A percentile compares a stretch with the other conserved stretches of the same genome.
These are phyloP conservation scores for Muscicapa comitata DNA, from an alignment of 2,797 vertebrate genomes.

Conservation along the genomic window DNA sequence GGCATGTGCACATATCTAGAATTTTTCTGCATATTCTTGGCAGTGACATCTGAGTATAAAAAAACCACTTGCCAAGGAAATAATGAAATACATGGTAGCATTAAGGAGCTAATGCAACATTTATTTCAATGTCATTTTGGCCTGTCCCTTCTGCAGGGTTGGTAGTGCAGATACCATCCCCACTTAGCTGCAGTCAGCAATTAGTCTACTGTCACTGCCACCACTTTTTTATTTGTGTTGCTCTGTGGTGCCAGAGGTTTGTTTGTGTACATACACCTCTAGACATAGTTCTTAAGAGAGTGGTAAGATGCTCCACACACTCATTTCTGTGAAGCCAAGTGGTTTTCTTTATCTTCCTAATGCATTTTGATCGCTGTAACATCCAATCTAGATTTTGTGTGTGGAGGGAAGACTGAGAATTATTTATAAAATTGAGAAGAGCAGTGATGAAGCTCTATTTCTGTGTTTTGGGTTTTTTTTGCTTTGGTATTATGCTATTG, in stretches of 20 bases:
- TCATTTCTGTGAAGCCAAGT: neutral
- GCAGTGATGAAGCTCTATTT: neutral
- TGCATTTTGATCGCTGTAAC: neutral
- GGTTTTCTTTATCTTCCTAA: neutral
- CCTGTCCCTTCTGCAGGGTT: neutral
- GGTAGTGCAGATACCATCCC: neutral
- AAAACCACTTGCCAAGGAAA: neutral
- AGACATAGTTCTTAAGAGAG: neutral
- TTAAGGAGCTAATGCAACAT: neutral
- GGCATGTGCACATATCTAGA: neutral
- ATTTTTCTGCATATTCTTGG: neutral
- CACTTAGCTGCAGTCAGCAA: neutral
- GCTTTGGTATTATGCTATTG: constrained; percentile 31
- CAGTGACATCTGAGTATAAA: neutral
- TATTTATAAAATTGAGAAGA: neutral
- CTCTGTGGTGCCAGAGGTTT: neutral
- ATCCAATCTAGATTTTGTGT: neutral
- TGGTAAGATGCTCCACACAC: neutral
- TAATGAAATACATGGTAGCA: neutral
- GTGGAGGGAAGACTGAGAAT: neutral
- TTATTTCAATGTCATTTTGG: neutral
- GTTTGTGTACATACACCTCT: neutral
- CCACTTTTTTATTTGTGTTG: neutral
- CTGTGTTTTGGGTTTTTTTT: neutral
- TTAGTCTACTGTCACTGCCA: neutral